These are phyloP conservation scores for Solenopsis fugax DNA, from an alignment of 1,140 invertebrate species.

Conservation along the genomic window DNA sequence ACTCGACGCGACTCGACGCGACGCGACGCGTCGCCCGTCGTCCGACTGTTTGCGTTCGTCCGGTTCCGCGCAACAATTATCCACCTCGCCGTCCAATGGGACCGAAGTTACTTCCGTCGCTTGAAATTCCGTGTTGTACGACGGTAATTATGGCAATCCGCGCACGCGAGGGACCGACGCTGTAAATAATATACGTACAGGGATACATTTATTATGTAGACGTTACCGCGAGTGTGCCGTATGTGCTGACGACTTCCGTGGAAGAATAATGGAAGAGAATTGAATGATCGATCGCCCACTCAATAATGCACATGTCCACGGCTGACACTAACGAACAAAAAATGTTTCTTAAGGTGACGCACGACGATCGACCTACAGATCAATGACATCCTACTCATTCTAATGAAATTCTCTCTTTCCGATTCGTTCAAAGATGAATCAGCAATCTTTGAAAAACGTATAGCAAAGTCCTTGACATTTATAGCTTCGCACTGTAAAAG, in stretches of 20 bases:
- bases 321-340: slow-evolving; percentile 81
- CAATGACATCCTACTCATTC: slow-evolving; percentile 74
- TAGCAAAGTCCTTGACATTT: background rate
- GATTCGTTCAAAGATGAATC: slow-evolving; percentile 71
- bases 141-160: slow-evolving; percentile 52
- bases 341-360: slow-evolving; percentile 69
- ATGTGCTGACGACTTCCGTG: background rate
- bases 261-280: slow-evolving; percentile 9
- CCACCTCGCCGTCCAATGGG: slow-evolving; percentile 36
- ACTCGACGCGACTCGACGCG: slow-evolving; percentile 11
- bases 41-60: background rate
- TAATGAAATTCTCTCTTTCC: slow-evolving; percentile 76
- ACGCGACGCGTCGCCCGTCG: slow-evolving; percentile 9
- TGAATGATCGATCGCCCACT: slow-evolving; percentile 71
- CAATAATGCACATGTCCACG: slow-evolving; percentile 64
- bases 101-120: slow-evolving; percentile 57
- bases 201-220: slow-evolving; percentile 31
- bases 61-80: slow-evolving; percentile 40
- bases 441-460: slow-evolving; percentile 65
- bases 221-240: background rate
- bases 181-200: slow-evolving; percentile 28
- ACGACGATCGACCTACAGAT: slow-evolving; percentile 77
- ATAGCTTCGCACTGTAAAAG: background rate
- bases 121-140: slow-evolving; percentile 31
- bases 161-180: slow-evolving; percentile 14